Conservation (phyloP, 2,888 invertebrate genomes). For the Petrolisthes manimaculis region DNA sequence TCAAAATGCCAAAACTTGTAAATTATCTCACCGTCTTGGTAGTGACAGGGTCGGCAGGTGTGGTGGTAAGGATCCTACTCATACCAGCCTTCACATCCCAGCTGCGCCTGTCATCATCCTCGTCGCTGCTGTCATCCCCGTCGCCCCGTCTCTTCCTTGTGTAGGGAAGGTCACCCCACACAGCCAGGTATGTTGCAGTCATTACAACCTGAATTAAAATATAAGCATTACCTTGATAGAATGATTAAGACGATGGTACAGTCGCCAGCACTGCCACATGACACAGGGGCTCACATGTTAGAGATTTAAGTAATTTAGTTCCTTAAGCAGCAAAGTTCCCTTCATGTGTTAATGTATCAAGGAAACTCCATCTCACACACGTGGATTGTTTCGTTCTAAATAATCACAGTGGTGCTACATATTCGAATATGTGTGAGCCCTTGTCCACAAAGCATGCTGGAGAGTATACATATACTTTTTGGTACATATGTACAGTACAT, state of each 20-base stretch:
- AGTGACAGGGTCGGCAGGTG: constrained; percentile 45
- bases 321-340: too few species aligned
- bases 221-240: not conserved
- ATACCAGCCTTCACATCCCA: not conserved
- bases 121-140: not conserved
- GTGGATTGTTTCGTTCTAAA: too few species aligned
- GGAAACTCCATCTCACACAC: too few species aligned
- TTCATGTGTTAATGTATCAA: too few species aligned
- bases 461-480: not conserved
- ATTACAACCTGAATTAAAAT: constrained; percentile 22
- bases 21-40: constrained; percentile 49
- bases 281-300: too few species aligned
- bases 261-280: too few species aligned
- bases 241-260: too few species aligned
- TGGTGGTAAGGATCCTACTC: constrained; percentile 32
- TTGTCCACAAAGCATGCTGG: too few species aligned
- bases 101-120: too few species aligned
- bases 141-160: not conserved
- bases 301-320: too few species aligned
- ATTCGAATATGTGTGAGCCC: too few species aligned
- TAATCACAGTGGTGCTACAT: too few species aligned
- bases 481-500: not conserved
- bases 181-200: constrained; percentile 19
- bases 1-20: not conserved
- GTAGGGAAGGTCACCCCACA: constrained; percentile 17